Evolutionary conservation across 2,888 invertebrate genomes (phyloP), one percentile per base, ranked within the genome.

Genomic region (Hoplodrina ambigua): DNA sequence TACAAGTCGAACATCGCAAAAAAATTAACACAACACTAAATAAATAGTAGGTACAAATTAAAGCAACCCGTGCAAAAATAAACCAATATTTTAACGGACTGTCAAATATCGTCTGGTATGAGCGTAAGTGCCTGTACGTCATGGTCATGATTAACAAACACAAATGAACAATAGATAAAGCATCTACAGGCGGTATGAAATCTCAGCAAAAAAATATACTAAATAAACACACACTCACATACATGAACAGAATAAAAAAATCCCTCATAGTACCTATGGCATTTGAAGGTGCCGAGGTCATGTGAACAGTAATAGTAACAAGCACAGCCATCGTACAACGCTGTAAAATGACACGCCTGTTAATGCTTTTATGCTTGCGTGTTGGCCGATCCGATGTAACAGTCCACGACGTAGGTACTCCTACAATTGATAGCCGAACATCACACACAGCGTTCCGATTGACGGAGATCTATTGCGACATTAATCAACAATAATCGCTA

Each of bases 381-480:
- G 85, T 83, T 83, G 80, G 69, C 74, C 83, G 81, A 84, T 78
- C 80, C 82, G 33, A 84, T 68, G 50, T 56, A 75, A 55, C 50
- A 13, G 20, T 37, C 85, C 84, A 72, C 85, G 85, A 80, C 78
- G 73, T 46, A 2, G 17, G 46, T 81, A 67, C 75, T 78, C 86
- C 83, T 55, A 85, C 83, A 74, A 83, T 90, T 90, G 88, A 91
- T 90, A 83, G 85, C 84, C 81, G 82, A 83, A 84, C 87, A 87
- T 84, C 86, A 83, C 83, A 82, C 78, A 81, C 79, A 72, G 78
- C 81, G 81, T 73, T 83, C 76, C 86, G 85, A 89, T 88, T 88
- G 89, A 90, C 86, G 86, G 85, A 83, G 88, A 91, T 88, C 84
- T 88, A 91, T 90, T 83, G 87, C 86, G 85, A 87, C 86, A 91